Base-by-base conservation (phyloP, 1,140 invertebrate species). In the Luehdorfia chinensis region DNA sequence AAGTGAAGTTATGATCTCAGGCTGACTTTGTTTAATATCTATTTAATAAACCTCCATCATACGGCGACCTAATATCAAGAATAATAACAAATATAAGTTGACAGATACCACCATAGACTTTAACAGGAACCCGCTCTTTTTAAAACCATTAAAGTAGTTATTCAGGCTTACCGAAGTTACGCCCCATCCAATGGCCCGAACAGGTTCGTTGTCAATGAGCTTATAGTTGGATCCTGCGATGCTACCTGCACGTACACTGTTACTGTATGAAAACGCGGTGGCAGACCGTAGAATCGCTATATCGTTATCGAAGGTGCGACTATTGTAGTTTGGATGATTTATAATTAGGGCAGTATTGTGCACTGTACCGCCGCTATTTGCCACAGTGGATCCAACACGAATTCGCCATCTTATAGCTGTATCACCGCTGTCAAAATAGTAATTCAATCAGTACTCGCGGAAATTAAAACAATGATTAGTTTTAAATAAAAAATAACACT, bases 321-420 rank as follows among this genome's bases (percentile, higher is more conserved):
- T 1, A 16, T 53, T 45, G 27, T 88, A 93, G 4, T 78, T 55
- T 0, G 88, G 87, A 61, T 93, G 90, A 7, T 50, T 47, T 18
- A 59, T 47, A 5, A 64, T 48, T n/a, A 12, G 88, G 36, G 3
- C 12, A 4, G 43, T 8, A 4, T 32, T 57, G 11, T 55, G 28
- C 0, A 74, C 56, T 1, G 37, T 18, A 4, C 70, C 70, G 6
- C 65, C 67, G 23, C 55, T 60, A 37, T 58, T 64, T 7, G 59
- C 59, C 1, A 13, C 44, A 8, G 59, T 59, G 11, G 70, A 74
- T 2, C 70, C 70, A 0, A 65, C 45, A 13, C 70, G 65, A 4
- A 57, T 43, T 4, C 62, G 59, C 62, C 66, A 67, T 18, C 13
- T 49, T 8, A 9, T 45, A 5, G 45, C 36, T 13, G 51, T 3